Evolutionary conservation across 2,113 vertebrate species (phyloP), one percentile per base, ranked within the genome.

Genomic region (Isichthys henryi): DNA sequence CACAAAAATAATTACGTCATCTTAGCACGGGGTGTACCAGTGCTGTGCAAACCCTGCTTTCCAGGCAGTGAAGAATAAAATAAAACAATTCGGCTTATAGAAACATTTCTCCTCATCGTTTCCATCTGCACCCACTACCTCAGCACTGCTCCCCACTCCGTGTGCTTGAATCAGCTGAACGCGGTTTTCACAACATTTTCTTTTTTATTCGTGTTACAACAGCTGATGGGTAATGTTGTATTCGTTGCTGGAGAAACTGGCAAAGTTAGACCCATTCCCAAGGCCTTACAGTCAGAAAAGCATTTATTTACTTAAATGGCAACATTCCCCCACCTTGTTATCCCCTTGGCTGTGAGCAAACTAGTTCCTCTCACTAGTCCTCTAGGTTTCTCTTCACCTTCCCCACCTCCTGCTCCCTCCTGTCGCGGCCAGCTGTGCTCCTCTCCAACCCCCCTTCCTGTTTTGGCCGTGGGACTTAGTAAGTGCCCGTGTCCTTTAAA

Each of bases 231-330:
- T n/a, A 52, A 77, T 86, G 45, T 48, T 46, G 21, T 49, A n/a
- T 27, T n/a, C 3, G 19, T 48, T 86, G 45, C 83, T 43, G 49
- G 83, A 27, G 45, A 19, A 80, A 10, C 45, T 88, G 11, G 45
- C 88, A 88, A 91, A 58, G 89, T 84, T 88, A 85, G 52, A 31
- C 70, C 92, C 85, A 91, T 93, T 92, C 88, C 91, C 86, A 90
- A 90, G 82, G 35, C 5, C 31, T 77, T 39, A 39, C 31, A 77
- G 27, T 77, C 31, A 39, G 39, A 35, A 15, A 74, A 31, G n/a
- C 31, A 74, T 56, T 92, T 92, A 93, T 90, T 91, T 90, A 90
- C 80, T 84, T 87, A 90, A 94, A 93, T 95, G 92, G 91, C 90
- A 89, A 90, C 86, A 91, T 94, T 94, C 17, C 46, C 27, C 23